These are phyloP conservation scores for Lasioglossum figueresi DNA, from an alignment of 2,888 invertebrate genomes.

Conservation along the genomic window DNA sequence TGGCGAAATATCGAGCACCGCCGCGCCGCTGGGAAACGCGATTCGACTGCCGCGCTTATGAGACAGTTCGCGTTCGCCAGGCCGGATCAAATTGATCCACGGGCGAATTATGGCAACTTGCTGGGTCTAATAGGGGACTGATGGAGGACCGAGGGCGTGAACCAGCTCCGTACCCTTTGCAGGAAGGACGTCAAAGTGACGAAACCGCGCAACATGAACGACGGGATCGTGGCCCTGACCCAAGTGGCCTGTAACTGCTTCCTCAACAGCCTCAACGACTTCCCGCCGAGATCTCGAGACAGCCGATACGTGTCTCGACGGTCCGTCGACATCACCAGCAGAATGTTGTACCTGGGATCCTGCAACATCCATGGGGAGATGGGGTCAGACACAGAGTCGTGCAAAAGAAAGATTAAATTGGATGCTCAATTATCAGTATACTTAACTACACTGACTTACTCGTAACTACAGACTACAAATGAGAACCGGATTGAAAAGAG, in stretches of 20 bases:
- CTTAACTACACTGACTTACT: too few species aligned
- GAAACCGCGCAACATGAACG: constrained; percentile 91
- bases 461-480: too few species aligned
- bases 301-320: constrained; percentile 87
- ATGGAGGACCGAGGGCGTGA: background rate
- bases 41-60: constrained; percentile 14
- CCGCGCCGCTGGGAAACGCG: constrained; percentile 21
- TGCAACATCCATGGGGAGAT: constrained; percentile 58
- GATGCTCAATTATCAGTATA: background rate
- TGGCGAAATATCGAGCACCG: constrained; percentile 61
- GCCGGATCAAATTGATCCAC: background rate
- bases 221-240: constrained; percentile 91
- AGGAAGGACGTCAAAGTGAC: constrained; percentile 92
- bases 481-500: background rate
- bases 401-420: background rate
- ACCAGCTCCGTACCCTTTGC: constrained; percentile 88
- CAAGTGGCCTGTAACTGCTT: constrained; percentile 88
- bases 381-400: background rate
- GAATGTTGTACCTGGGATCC: constrained; percentile 89
- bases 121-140: background rate
- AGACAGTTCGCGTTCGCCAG: background rate
- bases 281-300: constrained; percentile 87
- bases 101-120: background rate
- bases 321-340: constrained; percentile 89
- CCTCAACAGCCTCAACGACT: constrained; percentile 88